Evolutionary conservation across 2,888 invertebrate genomes (phyloP).

Genomic region (Tuta absoluta): DNA sequence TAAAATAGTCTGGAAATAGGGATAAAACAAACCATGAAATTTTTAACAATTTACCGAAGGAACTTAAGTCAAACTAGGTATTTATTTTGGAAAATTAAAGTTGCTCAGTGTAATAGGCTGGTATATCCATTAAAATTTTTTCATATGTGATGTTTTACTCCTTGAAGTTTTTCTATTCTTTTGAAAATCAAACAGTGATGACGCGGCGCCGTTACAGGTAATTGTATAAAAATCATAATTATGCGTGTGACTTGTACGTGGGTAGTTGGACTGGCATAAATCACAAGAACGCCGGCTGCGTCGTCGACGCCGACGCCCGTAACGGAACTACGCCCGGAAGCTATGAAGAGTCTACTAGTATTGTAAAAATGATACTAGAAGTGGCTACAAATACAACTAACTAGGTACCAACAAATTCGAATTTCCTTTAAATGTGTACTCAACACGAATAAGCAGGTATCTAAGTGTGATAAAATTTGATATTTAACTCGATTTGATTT

Average conservation of each 20-base stretch:
- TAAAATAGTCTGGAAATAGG: no score
- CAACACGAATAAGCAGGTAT: no score
- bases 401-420: no score
- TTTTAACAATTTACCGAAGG: no score
- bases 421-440: no score
- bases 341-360: slow-evolving; percentile 56
- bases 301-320: slow-evolving; percentile 58
- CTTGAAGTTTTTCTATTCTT: not conserved
- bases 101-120: no score
- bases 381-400: slow-evolving; percentile 31
- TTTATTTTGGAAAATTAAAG: no score
- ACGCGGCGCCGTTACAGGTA: slow-evolving; percentile 4
- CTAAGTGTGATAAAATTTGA: no score
- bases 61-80: no score
- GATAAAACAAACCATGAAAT: no score
- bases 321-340: slow-evolving; percentile 73
- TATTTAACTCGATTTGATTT: no score
- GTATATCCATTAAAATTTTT: not conserved
- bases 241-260: slow-evolving; percentile 41
- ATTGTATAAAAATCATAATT: slow-evolving; percentile 55
- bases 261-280: slow-evolving; percentile 72
- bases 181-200: slow-evolving; percentile 9
- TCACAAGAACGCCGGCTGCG: slow-evolving; percentile 65
- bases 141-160: not conserved
- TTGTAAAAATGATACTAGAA: slow-evolving; percentile 45